Percentiles rank a stretch among this genome's conserved stretches.
Evolutionary conservation across 2,113 vertebrate species (phyloP).

Genomic region (Perognathus longimembris): DNA sequence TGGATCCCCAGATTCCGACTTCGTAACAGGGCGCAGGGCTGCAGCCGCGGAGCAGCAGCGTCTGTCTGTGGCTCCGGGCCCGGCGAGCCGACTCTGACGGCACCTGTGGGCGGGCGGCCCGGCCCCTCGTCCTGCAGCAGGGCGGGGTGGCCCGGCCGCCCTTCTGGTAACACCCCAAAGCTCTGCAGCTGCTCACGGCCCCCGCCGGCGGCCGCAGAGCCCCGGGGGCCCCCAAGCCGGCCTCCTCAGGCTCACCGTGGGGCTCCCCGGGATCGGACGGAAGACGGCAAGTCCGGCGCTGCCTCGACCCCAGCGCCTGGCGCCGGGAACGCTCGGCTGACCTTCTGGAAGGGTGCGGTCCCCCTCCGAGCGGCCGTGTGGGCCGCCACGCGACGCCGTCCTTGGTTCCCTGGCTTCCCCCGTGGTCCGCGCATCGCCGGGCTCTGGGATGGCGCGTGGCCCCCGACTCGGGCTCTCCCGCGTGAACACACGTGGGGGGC

Average conservation of each 20-base stretch:
- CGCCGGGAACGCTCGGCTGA: rapidly evolving
- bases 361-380: no score
- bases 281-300: background rate
- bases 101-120: no score
- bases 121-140: no score
- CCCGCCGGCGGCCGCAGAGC: rapidly evolving
- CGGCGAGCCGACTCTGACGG: no score
- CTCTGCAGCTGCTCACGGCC: rapidly evolving
- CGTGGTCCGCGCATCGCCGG: no score
- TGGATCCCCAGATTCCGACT: background rate
- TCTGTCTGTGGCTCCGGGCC: background rate
- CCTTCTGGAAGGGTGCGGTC: background rate
- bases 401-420: no score
- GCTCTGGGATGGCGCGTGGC: background rate
- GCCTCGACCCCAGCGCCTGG: rapidly evolving
- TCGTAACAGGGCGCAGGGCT: rapidly evolving
- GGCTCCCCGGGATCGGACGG: background rate
- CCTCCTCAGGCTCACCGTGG: rapidly evolving
- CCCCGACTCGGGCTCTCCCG: rapidly evolving
- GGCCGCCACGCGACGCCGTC: no score
- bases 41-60: rapidly evolving
- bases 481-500: no score
- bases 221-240: rapidly evolving
- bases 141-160: no score
- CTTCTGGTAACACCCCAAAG: no score